Percentiles rank a stretch among this genome's conserved stretches.
phyloP scores from a whole-genome alignment of 1,140 invertebrate species.

The Mamestra configurata region DNA sequence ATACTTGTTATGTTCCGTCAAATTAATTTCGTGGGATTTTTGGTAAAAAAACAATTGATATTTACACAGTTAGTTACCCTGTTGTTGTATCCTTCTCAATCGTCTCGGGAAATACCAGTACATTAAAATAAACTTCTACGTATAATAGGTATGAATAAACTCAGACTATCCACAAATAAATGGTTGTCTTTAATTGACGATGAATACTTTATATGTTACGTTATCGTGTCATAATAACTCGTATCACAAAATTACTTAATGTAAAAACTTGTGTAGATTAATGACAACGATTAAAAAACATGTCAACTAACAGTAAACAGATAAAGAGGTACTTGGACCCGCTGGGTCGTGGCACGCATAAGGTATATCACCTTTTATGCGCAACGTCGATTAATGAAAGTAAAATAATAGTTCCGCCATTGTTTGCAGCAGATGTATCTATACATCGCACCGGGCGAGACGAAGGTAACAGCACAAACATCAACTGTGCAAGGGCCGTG shows the following conservation, averaged over 20 bases:
- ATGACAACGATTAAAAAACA: slow-evolving; percentile 27
- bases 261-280: slow-evolving; percentile 36
- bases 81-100: not conserved
- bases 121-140: not conserved
- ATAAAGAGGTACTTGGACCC: not conserved
- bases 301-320: slow-evolving; percentile 12
- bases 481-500: slow-evolving; percentile 71
- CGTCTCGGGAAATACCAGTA: not conserved
- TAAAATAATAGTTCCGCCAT: slow-evolving; percentile 17
- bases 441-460: not conserved
- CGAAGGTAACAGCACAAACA: slow-evolving; percentile 47
- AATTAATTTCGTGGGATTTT: not conserved
- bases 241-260: slow-evolving; percentile 24
- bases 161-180: not conserved
- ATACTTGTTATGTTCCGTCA: too few species aligned
- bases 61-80: not conserved
- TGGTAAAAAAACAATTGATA: not conserved
- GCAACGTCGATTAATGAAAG: slow-evolving; percentile 15
- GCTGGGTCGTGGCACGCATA: not conserved
- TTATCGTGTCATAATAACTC: slow-evolving; percentile 32
- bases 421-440: slow-evolving; percentile 31
- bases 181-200: not conserved
- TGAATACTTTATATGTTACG: not conserved
- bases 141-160: not conserved
- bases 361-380: slow-evolving; percentile 3